Conservation (phyloP, 2,113 vertebrate species). For the Falco punctatus region DNA sequence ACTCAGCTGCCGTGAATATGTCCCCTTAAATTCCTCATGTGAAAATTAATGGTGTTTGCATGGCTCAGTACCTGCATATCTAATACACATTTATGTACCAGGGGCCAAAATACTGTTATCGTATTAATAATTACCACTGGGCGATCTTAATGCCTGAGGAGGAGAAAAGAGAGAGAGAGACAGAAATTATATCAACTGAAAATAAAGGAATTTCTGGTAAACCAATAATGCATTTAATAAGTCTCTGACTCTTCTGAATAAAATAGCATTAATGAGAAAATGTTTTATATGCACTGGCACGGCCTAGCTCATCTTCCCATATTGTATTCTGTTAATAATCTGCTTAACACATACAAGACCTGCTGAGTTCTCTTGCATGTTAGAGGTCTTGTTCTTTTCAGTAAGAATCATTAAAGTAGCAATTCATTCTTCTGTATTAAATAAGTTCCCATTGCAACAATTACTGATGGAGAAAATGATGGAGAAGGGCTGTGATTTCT, state of each 20-base stretch:
- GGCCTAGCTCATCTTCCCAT: not conserved
- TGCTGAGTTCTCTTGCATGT: not conserved
- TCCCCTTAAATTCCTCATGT: not conserved
- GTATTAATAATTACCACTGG: not conserved
- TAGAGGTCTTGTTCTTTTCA: not conserved
- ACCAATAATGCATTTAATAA: not conserved
- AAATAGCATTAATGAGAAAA: constrained; percentile 1
- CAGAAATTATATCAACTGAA: not conserved
- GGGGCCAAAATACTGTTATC: not conserved
- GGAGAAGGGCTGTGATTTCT: not conserved
- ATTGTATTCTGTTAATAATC: not conserved
- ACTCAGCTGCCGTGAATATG: not conserved
- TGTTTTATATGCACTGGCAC: not conserved
- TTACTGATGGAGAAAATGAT: not conserved
- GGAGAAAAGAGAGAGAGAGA: not conserved
- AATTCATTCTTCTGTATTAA: not conserved
- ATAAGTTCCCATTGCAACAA: not conserved
- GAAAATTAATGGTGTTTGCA: constrained; percentile 18
- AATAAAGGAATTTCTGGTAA: not conserved
- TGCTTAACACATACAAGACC: not conserved
- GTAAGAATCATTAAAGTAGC: not conserved
- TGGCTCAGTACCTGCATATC: not conserved
- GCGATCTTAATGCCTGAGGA: not conserved
- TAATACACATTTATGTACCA: not conserved
- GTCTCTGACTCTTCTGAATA: not conserved